These are phyloP conservation scores for Polyploca ridens DNA, from an alignment of 2,888 invertebrate genomes.

Conservation along the genomic window DNA sequence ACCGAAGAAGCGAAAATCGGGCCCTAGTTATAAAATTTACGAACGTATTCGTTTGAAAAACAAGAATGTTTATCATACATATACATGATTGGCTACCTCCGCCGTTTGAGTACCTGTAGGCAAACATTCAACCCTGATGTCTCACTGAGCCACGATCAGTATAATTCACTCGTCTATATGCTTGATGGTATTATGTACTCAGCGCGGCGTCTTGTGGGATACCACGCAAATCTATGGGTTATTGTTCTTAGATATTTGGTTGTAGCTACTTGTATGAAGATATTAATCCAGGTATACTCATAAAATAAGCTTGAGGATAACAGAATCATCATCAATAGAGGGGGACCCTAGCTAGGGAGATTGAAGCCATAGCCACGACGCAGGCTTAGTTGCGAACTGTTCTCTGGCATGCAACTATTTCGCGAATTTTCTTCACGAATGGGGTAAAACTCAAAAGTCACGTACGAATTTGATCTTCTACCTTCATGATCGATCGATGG, in stretches of 20 bases:
- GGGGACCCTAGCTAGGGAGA: too few species aligned
- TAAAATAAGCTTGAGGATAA: too few species aligned
- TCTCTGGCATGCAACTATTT: too few species aligned
- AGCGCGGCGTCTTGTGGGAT: constrained; percentile 41
- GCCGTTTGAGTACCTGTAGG: neutral
- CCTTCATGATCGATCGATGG: too few species aligned
- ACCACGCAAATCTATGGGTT: constrained; percentile 57
- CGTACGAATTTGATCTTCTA: too few species aligned
- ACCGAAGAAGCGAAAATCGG: too few species aligned
- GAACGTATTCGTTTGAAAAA: constrained; percentile 1
- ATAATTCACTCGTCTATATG: constrained; percentile 71
- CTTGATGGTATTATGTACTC: constrained; percentile 47
- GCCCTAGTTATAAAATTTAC: neutral
- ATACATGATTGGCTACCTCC: neutral
- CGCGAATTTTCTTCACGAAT: too few species aligned
- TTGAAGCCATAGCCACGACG: too few species aligned
- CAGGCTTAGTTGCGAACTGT: too few species aligned
- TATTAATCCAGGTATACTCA: too few species aligned
- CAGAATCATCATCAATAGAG: too few species aligned
- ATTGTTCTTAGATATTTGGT: constrained; percentile 27
- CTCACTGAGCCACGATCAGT: constrained; percentile 46
- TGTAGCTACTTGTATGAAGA: neutral
- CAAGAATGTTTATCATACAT: neutral
- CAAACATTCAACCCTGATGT: constrained; percentile 30
- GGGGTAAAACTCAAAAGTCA: too few species aligned